Percentiles rank a stretch among this genome's conserved stretches.
These are phyloP conservation scores for Hypothenemus hampei DNA, from an alignment of 1,140 invertebrate species.

Conservation along the genomic window DNA sequence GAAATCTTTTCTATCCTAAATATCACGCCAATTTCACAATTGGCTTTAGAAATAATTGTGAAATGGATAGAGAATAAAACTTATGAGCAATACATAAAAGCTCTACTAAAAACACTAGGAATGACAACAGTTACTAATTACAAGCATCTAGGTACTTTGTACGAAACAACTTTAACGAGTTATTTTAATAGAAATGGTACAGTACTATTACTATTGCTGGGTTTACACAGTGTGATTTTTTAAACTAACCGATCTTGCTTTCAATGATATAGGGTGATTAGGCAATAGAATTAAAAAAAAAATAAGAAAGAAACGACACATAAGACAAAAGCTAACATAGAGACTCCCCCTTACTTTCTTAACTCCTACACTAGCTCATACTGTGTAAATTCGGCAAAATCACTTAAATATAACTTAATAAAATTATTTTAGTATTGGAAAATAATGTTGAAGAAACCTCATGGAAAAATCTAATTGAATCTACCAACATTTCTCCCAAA, in stretches of 20 bases:
- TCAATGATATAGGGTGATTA: too few species aligned
- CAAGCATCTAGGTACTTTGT: conserved; percentile 33
- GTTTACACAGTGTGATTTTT: neutral
- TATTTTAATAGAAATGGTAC: conserved; percentile 42
- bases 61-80: conserved; percentile 38
- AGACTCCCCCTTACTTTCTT: too few species aligned
- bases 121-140: conserved; percentile 33
- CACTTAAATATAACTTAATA: too few species aligned
- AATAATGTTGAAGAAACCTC: conserved; percentile 25
- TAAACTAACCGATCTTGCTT: too few species aligned
- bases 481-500: conserved; percentile 26
- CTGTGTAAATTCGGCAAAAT: too few species aligned
- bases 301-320: too few species aligned
- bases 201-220: conserved; percentile 1
- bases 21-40: conserved; percentile 30
- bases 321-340: too few species aligned
- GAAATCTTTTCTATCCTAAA: conserved; percentile 37
- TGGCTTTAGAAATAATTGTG: conserved; percentile 33
- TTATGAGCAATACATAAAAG: conserved; percentile 31
- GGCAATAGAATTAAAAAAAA: too few species aligned
- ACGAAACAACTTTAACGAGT: conserved; percentile 34
- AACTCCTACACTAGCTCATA: too few species aligned
- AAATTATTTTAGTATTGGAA: conserved; percentile 6
- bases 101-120: conserved; percentile 33
- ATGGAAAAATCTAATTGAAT: conserved; percentile 35